Evolutionary conservation across 2,888 invertebrate species (phyloP).

Genomic region (Hypomecis atomaria): DNA sequence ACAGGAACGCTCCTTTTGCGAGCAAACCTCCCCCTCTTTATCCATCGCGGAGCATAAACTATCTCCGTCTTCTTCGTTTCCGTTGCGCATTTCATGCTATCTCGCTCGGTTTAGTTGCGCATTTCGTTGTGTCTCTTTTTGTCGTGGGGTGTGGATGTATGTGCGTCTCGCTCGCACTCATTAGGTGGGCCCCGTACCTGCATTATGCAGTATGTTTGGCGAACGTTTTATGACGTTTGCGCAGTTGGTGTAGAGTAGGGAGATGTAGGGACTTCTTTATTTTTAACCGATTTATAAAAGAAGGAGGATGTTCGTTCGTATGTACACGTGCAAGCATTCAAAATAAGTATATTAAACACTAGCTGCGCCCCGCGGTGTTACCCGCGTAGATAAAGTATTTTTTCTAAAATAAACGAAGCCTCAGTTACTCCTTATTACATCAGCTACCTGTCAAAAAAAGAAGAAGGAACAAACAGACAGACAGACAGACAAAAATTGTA

Average conservation of each 20-base stretch:
- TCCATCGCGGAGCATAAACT: constrained; percentile 35
- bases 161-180: constrained; percentile 61
- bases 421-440: too few species aligned
- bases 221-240: constrained; percentile 78
- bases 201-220: constrained; percentile 79
- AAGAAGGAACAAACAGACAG: too few species aligned
- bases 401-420: too few species aligned
- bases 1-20: constrained; percentile 64
- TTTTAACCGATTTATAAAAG: background rate
- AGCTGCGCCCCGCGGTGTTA: too few species aligned
- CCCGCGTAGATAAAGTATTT: too few species aligned
- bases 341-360: too few species aligned
- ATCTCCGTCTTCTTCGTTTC: constrained; percentile 22
- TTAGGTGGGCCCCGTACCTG: constrained; percentile 69
- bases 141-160: constrained; percentile 10
- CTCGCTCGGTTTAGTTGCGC: constrained; percentile 58
- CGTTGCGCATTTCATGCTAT: constrained; percentile 40
- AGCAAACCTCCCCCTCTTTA: constrained; percentile 40
- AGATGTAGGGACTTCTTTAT: constrained; percentile 49
- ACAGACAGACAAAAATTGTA: too few species aligned
- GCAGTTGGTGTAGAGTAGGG: constrained; percentile 62
- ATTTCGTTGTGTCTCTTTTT: constrained; percentile 61
- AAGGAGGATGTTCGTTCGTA: too few species aligned
- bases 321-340: too few species aligned
- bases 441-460: too few species aligned